Evolutionary conservation across 2,888 invertebrate genomes (phyloP).

Genomic region (Melanostoma mellinum): DNA sequence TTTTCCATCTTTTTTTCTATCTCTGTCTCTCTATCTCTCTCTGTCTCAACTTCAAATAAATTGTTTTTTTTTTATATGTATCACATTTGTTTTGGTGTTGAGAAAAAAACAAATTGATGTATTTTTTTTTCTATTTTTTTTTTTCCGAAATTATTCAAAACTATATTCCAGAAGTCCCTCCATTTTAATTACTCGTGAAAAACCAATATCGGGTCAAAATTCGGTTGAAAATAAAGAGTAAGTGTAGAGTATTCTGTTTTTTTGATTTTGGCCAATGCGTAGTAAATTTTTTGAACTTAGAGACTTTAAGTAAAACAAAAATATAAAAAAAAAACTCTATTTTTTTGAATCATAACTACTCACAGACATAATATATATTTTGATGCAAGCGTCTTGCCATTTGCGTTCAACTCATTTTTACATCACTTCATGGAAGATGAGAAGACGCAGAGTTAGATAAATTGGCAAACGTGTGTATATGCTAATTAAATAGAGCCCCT

Average conservation of each 20-base stretch:
- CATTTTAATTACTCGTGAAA: conserved; percentile 75
- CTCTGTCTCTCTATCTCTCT: conserved; percentile 47
- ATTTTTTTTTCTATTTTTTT: conserved; percentile 71
- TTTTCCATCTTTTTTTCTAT: conserved; percentile 29
- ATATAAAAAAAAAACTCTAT: conserved; percentile 13
- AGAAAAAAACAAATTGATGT: conserved; percentile 48
- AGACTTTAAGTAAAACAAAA: conserved; percentile 28
- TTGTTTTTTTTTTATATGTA: conserved; percentile 16
- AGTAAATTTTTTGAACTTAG: conserved; percentile 49
- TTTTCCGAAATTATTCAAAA: conserved; percentile 74
- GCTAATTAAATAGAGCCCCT: neutral
- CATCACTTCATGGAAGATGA: conserved; percentile 25
- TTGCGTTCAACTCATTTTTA: conserved; percentile 32
- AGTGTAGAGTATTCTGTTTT: conserved; percentile 74
- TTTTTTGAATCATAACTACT: conserved; percentile 26
- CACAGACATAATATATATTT: conserved; percentile 16
- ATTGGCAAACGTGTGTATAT: conserved; percentile 21
- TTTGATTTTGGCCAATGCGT: conserved; percentile 74
- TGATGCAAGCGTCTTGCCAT: conserved; percentile 8
- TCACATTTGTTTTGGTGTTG: conserved; percentile 30
- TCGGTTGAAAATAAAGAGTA: conserved; percentile 80
- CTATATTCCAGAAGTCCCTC: conserved; percentile 79
- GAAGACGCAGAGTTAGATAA: conserved; percentile 20
- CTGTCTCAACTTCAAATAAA: conserved; percentile 21
- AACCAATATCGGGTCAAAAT: conserved; percentile 80